Conservation (phyloP, 2,797 vertebrate genomes). For the Hydrolagus colliei region DNA sequence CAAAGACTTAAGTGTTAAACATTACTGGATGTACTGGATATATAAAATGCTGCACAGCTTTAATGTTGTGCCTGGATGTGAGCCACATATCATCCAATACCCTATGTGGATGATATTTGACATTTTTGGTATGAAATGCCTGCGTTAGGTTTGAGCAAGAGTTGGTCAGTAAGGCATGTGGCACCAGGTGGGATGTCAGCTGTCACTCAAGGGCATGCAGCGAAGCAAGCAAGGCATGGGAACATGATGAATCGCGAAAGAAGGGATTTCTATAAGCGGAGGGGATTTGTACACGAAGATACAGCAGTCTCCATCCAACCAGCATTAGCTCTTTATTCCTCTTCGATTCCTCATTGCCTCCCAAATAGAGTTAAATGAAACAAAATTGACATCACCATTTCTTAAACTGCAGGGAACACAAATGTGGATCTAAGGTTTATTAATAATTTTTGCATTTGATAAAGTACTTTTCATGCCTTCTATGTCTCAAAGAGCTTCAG, state of each 20-base stretch:
- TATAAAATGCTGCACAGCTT: not conserved
- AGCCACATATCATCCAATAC: not conserved
- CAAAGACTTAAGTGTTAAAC: not conserved
- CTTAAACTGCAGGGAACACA: too few relatives aligned
- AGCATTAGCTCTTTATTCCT: not conserved
- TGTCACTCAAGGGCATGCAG: not conserved
- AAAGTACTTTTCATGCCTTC: too few relatives aligned
- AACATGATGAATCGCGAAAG: not conserved
- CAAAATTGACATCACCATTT: too few relatives aligned
- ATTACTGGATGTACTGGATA: too few relatives aligned
- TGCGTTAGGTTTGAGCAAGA: not conserved
- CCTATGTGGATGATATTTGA: not conserved
- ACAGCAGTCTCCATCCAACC: not conserved
- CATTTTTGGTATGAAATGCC: not conserved
- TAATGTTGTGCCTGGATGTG: not conserved
- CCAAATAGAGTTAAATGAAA: too few relatives aligned
- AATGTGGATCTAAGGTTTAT: too few relatives aligned
- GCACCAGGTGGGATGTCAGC: not conserved
- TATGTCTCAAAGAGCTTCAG: too few relatives aligned
- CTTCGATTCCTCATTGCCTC: too few relatives aligned
- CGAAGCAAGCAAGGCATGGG: not conserved
- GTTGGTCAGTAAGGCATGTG: not conserved
- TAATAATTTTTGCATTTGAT: too few relatives aligned
- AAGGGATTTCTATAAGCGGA: not conserved
- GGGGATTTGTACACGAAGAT: not conserved